These are phyloP conservation scores for Theocolax elegans DNA, from an alignment of 1,140 invertebrate species.

Conservation along the genomic window DNA sequence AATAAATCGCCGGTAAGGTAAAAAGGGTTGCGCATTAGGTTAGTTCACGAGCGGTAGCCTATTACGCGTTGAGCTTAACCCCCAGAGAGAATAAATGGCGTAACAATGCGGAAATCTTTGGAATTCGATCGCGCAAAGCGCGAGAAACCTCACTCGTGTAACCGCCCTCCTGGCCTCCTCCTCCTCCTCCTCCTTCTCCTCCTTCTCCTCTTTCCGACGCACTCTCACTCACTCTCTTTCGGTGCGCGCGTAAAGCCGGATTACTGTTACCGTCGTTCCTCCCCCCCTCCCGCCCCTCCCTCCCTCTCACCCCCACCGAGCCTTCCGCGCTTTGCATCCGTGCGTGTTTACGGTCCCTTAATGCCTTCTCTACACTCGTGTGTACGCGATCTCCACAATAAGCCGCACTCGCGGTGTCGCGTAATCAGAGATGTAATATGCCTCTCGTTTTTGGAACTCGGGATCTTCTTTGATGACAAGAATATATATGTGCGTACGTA, in stretches of 20 bases:
- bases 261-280: conserved; percentile 15
- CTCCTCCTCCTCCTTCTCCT: neutral
- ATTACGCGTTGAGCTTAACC: too few relatives aligned
- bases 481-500: too few relatives aligned
- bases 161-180: neutral
- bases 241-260: neutral
- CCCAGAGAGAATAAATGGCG: conserved; percentile 21
- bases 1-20: too few relatives aligned
- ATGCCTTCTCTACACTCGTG: neutral
- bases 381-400: neutral
- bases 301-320: too few relatives aligned
- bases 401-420: too few relatives aligned
- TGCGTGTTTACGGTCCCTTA: conserved; percentile 9
- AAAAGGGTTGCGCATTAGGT: neutral
- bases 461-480: too few relatives aligned
- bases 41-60: neutral
- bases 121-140: conserved; percentile 41
- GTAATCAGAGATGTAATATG: too few relatives aligned
- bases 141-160: neutral
- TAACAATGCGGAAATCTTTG: conserved; percentile 45
- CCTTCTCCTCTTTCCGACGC: neutral
- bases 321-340: conserved; percentile 2
- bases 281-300: too few relatives aligned
- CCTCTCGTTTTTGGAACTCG: too few relatives aligned
- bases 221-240: conserved; percentile 19